phyloP scores from a whole-genome alignment of 2,888 invertebrate genomes.

The Cheilosia impressa region DNA sequence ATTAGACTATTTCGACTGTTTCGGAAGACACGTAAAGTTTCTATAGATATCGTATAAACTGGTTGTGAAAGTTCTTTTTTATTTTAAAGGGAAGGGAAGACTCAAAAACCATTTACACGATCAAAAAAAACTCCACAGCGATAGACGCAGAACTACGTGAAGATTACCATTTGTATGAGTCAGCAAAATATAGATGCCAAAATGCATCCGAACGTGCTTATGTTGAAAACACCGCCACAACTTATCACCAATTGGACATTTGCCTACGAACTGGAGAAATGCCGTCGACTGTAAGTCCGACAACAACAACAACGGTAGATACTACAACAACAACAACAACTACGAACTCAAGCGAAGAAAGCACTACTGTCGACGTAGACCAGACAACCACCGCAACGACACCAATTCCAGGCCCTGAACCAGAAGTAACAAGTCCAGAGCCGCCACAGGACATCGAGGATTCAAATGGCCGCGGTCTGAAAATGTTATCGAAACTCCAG shows the following conservation, averaged over 20 bases:
- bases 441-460: background rate
- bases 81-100: background rate
- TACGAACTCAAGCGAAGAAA: background rate
- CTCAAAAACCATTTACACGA: background rate
- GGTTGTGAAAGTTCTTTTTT: background rate
- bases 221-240: constrained; percentile 70
- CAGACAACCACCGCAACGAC: background rate
- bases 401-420: background rate
- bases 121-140: constrained; percentile 3
- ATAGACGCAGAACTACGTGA: constrained; percentile 65
- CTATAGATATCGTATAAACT: background rate
- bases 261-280: constrained; percentile 76
- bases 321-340: background rate
- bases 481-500: background rate
- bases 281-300: constrained; percentile 2
- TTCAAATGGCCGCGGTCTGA: constrained; percentile 5
- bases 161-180: constrained; percentile 72
- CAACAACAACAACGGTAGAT: constrained; percentile 4
- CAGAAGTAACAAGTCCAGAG: background rate
- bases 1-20: constrained; percentile 78
- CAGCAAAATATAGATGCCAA: constrained; percentile 76
- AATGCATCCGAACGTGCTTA: constrained; percentile 78
- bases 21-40: constrained; percentile 76
- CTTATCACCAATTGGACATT: constrained; percentile 76
- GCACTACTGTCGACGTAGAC: background rate